Conservation (phyloP, 2,797 vertebrate species). For the Pterois miles region DNA sequence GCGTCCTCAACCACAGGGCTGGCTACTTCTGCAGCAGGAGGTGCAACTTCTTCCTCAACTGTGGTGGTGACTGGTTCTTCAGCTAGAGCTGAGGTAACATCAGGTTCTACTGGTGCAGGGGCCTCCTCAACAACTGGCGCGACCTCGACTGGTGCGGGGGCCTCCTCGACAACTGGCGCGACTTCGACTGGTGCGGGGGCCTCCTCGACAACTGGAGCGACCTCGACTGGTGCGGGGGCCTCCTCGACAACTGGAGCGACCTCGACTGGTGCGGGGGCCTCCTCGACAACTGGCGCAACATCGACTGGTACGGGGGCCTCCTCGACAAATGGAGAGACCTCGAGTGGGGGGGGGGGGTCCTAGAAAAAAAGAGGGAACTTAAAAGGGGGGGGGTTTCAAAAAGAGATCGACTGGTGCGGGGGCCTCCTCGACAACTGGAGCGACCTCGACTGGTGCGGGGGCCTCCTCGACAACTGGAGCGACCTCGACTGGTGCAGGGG, state of each 20-base stretch:
- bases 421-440: neutral
- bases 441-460: neutral
- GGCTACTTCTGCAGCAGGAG: neutral
- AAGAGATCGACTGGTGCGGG: neutral
- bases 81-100: neutral
- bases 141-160: neutral
- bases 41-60: slow-evolving; percentile 32
- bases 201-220: neutral
- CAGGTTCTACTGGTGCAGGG: neutral
- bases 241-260: neutral
- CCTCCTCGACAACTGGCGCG: neutral
- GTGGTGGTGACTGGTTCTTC: slow-evolving; percentile 23
- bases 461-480: neutral
- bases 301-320: neutral
- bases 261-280: neutral
- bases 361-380: no score
- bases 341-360: no score
- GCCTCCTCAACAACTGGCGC: slow-evolving; percentile 17
- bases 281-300: neutral
- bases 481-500: neutral
- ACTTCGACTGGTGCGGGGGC: neutral
- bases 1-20: neutral
- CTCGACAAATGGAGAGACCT: no score
- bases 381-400: no score
- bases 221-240: neutral